Percentiles rank a stretch among this genome's conserved stretches.
phyloP scores from a whole-genome alignment of 2,797 vertebrate genomes.

The Darevskia nairensis region DNA sequence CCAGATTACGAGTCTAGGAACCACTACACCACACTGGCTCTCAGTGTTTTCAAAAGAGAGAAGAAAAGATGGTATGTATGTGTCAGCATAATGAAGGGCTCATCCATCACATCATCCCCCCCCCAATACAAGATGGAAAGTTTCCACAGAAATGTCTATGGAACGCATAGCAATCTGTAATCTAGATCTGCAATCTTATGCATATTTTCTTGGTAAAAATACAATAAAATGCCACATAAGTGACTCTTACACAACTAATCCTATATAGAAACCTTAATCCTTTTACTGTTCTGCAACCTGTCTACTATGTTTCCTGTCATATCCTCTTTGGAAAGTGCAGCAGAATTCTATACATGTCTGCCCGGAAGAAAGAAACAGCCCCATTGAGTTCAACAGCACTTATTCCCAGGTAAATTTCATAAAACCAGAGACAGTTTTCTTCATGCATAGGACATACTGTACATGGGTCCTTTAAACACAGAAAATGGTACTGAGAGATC shows the following conservation, averaged over 20 bases:
- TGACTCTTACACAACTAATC: not conserved
- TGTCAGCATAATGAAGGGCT: slow-evolving; percentile 41
- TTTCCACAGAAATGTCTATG: slow-evolving; percentile 11
- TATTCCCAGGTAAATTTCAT: not conserved
- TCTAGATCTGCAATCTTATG: not conserved
- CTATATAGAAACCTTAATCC: not conserved
- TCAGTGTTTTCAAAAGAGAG: slow-evolving; percentile 37
- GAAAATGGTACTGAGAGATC: not conserved
- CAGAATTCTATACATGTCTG: no score
- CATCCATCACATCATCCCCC: slow-evolving; percentile 22
- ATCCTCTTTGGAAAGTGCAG: not conserved
- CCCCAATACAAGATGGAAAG: slow-evolving; percentile 11
- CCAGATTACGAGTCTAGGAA: no score
- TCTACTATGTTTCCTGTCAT: not conserved
- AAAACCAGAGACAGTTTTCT: not conserved
- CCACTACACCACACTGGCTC: no score
- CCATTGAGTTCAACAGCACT: not conserved
- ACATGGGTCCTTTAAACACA: not conserved
- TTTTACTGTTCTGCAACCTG: not conserved
- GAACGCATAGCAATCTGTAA: not conserved
- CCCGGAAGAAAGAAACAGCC: not conserved
- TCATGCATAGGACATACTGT: not conserved
- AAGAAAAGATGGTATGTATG: slow-evolving; percentile 15
- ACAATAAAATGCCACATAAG: not conserved
- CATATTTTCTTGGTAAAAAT: not conserved